These are phyloP conservation scores for Ostrea edulis DNA, from an alignment of 1,140 invertebrate genomes.

Conservation along the genomic window DNA sequence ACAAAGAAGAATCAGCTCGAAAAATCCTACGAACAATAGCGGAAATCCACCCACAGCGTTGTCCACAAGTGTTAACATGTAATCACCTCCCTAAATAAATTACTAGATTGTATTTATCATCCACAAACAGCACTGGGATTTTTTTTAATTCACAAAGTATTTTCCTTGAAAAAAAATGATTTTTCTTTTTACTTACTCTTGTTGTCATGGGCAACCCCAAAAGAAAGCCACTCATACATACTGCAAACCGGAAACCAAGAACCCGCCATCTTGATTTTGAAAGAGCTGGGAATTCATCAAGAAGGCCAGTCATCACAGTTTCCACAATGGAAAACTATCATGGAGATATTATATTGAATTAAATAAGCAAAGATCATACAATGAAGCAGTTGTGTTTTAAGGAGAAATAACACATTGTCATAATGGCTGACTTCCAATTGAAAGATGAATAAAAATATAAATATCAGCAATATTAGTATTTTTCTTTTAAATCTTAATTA, in stretches of 20 bases:
- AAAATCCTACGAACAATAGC: constrained; percentile 87
- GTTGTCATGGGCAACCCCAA: constrained; percentile 70
- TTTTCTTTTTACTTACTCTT: constrained; percentile 54
- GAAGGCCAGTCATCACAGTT: constrained; percentile 86
- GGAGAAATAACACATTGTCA: too few species aligned
- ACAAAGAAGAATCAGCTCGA: constrained; percentile 87
- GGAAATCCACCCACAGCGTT: constrained; percentile 92
- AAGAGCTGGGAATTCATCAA: constrained; percentile 84
- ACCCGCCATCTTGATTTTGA: constrained; percentile 76
- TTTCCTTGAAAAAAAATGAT: background rate
- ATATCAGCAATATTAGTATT: too few species aligned
- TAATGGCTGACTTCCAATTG: too few species aligned
- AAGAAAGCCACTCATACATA: constrained; percentile 66
- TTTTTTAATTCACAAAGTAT: background rate
- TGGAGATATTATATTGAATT: background rate
- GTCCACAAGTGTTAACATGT: constrained; percentile 90
- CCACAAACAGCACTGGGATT: background rate
- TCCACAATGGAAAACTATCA: constrained; percentile 90
- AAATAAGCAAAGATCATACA: background rate
- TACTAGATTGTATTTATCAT: background rate
- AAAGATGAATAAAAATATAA: too few species aligned
- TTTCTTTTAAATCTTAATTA: too few species aligned
- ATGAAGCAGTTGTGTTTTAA: too few species aligned
- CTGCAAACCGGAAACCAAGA: constrained; percentile 61
- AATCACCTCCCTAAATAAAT: constrained; percentile 84